Evolutionary conservation across 2,797 vertebrate species (phyloP).

Genomic region (Dromococcyx pavoninus): DNA sequence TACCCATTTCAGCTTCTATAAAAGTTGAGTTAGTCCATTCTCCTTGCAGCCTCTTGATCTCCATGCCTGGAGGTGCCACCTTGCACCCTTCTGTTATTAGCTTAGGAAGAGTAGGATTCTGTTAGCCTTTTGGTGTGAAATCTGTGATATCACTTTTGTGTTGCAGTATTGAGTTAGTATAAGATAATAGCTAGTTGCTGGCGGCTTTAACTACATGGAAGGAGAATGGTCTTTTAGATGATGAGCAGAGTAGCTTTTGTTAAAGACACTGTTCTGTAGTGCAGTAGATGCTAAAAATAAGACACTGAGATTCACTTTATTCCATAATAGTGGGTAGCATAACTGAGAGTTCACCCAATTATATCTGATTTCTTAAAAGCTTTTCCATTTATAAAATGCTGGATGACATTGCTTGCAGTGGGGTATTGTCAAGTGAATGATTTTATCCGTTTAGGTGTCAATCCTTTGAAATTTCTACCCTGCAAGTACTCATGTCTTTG

Average conservation of each 20-base stretch:
- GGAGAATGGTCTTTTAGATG: neutral
- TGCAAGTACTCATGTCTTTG: neutral
- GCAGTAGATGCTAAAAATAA: neutral
- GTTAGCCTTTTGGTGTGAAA: neutral
- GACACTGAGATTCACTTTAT: neutral
- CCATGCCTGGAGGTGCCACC: neutral
- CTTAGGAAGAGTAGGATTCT: neutral
- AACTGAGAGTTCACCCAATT: slow-evolving; percentile 1
- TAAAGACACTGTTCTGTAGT: neutral
- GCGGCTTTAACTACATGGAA: neutral
- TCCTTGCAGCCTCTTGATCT: neutral
- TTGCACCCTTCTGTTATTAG: neutral
- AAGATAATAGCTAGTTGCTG: neutral
- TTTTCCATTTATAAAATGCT: neutral
- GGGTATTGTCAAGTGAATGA: neutral
- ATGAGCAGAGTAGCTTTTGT: neutral
- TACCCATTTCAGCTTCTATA: neutral
- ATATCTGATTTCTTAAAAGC: slow-evolving; percentile 14
- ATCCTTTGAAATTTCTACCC: neutral
- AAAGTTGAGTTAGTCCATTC: neutral
- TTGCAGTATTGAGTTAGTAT: fast-evolving
- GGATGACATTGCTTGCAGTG: neutral
- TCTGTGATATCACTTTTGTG: neutral
- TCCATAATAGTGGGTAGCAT: neutral
- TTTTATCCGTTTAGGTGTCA: neutral